Base-by-base conservation (phyloP, 2,797 vertebrate genomes). In the Cirrhinus molitorella region DNA sequence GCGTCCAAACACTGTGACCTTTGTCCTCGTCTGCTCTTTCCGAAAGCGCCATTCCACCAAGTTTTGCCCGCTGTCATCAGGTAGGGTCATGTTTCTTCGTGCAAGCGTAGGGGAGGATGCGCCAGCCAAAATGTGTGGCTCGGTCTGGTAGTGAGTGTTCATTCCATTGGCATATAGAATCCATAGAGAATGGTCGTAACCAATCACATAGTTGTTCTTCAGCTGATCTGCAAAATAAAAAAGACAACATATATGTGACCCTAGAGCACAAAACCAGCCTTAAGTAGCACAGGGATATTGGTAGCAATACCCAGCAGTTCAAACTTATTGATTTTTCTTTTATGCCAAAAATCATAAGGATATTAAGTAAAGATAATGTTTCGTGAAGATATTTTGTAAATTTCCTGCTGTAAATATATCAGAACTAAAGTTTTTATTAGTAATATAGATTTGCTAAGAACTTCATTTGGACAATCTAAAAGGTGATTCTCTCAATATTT, bases 41-140 rank as follows among this genome's bases (percentile, higher is more conserved):
- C 98, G 95, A 93, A 98, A 99, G 49, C 98, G 94, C 98, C 98
- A 99, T 83, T 99, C 98, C 43, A 99, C 98, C 92, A 99, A 89
- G 90, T 99, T 99, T 84, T 98, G 97, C 53, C 98, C 97, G 0
- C 97, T 97, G 84, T 98, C 97, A 23, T 98, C 98, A 0, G 98
- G 98, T 16, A 99, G 93, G 19, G 97, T 99, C 96, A 99, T 97
- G 91, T 99, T 99, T 87, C 98, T 96, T 83, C 97, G 96, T 86
- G 98, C 97, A 59, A 99, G 95, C 0, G 96, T 99, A 0, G 98
- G 98, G 87, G 98, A 99, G 81, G 97, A 97, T 0, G 98, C 96
- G 45, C 98, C 98, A 5, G 98, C 96, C 92, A 99, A 92, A 86
- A 99, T 96, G 0, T 99, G 98, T 0, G 98, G 98, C 90, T 99